Percentiles rank a stretch among this genome's conserved stretches.
Evolutionary conservation across 2,888 invertebrate genomes (phyloP).

Genomic region (Slavum lentiscoides): DNA sequence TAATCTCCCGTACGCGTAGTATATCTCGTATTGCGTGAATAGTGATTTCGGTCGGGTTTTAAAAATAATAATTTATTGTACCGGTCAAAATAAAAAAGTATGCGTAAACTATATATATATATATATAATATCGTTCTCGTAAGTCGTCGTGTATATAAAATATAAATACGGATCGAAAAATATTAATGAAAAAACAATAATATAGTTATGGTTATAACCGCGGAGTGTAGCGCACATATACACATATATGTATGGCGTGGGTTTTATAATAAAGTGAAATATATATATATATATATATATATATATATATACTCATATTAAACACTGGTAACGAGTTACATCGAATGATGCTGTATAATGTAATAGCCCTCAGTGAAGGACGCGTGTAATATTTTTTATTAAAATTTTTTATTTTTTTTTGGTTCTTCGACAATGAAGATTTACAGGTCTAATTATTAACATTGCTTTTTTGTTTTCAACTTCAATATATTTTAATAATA

Average conservation of each 20-base stretch:
- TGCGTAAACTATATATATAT: background rate
- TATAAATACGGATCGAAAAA: background rate
- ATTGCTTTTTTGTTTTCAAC: no score
- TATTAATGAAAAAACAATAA: background rate
- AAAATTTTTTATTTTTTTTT: background rate
- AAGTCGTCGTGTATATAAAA: background rate
- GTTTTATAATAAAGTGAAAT: background rate
- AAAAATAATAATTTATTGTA: background rate
- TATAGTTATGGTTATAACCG: background rate
- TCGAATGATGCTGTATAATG: background rate
- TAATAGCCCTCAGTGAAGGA: constrained; percentile 33
- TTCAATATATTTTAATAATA: no score
- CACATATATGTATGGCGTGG: constrained; percentile 9
- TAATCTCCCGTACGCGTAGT: no score
- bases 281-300: background rate
- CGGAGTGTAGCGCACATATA: no score
- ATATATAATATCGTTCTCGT: background rate
- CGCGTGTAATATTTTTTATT: background rate
- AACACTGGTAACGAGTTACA: background rate
- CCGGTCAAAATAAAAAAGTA: background rate
- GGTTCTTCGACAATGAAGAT: background rate
- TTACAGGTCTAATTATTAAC: no score
- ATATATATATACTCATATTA: no score
- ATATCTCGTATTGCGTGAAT: no score
- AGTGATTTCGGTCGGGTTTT: no score